Conservation (phyloP, 2,113 vertebrate species). For the Condylura cristata region DNA sequence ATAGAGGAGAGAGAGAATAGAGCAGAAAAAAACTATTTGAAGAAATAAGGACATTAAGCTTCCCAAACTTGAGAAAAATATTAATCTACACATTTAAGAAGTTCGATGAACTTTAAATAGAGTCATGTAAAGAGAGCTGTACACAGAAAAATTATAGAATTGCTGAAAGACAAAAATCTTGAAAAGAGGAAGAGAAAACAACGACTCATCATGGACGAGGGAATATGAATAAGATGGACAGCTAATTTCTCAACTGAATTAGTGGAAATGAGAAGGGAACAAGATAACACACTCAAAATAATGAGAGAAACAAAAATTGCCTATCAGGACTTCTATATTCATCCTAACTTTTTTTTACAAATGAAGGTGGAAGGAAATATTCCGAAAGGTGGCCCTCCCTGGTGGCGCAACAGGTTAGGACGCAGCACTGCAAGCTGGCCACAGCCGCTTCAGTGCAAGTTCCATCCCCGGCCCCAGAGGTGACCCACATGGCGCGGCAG, state of each 20-base stretch:
- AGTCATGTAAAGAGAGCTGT: background rate
- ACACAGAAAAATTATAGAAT: background rate
- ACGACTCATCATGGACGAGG: background rate
- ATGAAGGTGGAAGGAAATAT: background rate
- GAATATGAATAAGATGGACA: background rate
- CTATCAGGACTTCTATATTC: background rate
- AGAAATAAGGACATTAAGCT: background rate
- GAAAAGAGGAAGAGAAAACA: background rate
- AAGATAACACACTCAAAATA: background rate
- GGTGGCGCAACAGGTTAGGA: no score
- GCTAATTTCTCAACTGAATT: background rate
- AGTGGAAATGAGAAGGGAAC: background rate
- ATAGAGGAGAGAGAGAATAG: background rate
- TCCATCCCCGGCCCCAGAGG: no score
- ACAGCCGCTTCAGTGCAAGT: no score
- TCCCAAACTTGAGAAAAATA: background rate
- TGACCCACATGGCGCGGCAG: no score
- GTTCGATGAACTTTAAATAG: background rate
- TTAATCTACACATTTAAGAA: background rate
- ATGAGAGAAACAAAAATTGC: background rate
- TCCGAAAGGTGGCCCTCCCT: background rate
- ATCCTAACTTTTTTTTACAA: slow-evolving; percentile 40
- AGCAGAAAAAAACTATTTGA: background rate
- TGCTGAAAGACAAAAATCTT: background rate
- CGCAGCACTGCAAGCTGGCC: no score